Evolutionary conservation across 2,888 invertebrate species (phyloP).

Genomic region (Drosophila emarginata): DNA sequence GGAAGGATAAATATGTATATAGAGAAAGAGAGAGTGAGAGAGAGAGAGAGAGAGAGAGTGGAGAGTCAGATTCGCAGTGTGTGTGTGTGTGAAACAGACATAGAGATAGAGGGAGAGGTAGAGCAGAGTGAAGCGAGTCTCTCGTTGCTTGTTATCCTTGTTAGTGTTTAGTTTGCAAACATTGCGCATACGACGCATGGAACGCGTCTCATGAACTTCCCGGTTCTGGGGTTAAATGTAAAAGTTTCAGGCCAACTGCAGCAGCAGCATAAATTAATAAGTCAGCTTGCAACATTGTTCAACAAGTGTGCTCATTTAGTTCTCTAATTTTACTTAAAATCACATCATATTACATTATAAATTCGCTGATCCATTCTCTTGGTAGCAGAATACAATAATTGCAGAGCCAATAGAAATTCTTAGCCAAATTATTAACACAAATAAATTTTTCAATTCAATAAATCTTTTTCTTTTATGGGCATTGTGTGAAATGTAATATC

Average conservation of each 20-base stretch:
- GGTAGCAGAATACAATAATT: too few species aligned
- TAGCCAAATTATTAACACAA: too few species aligned
- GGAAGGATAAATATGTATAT: neutral
- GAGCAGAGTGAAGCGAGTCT: neutral
- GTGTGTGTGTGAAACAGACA: neutral
- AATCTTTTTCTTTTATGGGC: too few species aligned
- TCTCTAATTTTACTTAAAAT: neutral
- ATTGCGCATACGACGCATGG: slow-evolving; percentile 54
- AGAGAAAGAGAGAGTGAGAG: neutral
- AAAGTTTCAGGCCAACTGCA: neutral
- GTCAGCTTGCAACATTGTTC: neutral
- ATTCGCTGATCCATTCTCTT: too few species aligned
- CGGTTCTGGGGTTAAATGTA: neutral
- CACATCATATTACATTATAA: too few species aligned
- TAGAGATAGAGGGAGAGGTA: neutral
- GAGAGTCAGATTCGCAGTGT: neutral
- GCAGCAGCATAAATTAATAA: slow-evolving; percentile 1
- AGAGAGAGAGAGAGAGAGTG: neutral
- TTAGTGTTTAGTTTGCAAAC: slow-evolving; percentile 47
- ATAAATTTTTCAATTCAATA: too few species aligned
- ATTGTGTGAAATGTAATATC: too few species aligned
- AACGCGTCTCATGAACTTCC: slow-evolving; percentile 9
- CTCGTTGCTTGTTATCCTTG: slow-evolving; percentile 38
- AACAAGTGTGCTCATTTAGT: neutral
- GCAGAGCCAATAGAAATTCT: too few species aligned